These are phyloP conservation scores for human (Homo sapiens) DNA, from an alignment of 2,113 vertebrate genomes.

Conservation along the genomic window DNA sequence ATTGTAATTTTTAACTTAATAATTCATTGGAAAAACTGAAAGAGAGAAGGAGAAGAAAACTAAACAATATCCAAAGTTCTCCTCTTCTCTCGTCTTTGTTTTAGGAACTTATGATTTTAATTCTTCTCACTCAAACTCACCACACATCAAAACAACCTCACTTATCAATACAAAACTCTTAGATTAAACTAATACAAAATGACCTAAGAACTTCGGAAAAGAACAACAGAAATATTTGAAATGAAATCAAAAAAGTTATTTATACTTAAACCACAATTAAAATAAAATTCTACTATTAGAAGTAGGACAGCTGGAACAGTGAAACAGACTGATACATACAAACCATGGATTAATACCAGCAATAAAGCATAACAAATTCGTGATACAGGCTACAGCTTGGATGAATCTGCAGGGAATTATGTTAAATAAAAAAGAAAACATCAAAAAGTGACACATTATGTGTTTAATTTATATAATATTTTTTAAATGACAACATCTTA, in stretches of 20 bases:
- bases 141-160: not conserved
- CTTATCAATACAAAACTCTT: not conserved
- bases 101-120: not conserved
- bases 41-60: not conserved
- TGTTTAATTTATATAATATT: not conserved
- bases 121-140: not conserved
- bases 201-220: not conserved
- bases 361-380: not conserved
- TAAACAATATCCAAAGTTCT: not conserved
- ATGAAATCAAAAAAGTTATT: not conserved
- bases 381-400: not conserved
- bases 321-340: not conserved
- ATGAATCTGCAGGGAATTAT: not conserved
- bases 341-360: not conserved
- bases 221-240: not conserved
- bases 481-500: not conserved
- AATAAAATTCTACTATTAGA: not conserved
- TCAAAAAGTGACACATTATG: not conserved
- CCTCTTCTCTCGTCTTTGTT: not conserved
- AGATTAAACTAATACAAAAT: not conserved
- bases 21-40: not conserved
- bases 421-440: not conserved
- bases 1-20: not conserved
- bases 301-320: not conserved
- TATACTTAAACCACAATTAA: not conserved